These are phyloP conservation scores for Lasiurus cinereus DNA, from an alignment of 2,113 vertebrate genomes.

Conservation along the genomic window DNA sequence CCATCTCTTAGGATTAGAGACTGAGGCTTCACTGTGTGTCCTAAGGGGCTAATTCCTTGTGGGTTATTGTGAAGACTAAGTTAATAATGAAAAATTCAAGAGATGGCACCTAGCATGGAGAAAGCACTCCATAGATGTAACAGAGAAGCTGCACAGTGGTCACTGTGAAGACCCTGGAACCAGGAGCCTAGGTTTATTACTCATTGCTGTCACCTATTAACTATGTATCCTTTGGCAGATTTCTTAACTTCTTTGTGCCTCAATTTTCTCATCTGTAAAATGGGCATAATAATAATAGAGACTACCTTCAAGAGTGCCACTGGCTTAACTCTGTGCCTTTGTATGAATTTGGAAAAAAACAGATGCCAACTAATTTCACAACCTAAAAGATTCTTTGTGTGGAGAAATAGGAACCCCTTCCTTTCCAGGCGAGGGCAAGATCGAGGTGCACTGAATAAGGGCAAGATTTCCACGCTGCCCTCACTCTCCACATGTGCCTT, in stretches of 20 bases:
- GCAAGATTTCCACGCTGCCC: neutral
- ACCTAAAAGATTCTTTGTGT: neutral
- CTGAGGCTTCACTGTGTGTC: neutral
- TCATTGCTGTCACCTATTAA: neutral
- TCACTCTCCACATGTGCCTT: neutral
- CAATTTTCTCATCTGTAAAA: neutral
- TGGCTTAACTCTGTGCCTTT: neutral
- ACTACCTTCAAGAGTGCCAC: neutral
- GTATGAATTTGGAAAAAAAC: neutral
- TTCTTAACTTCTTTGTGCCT: constrained; percentile 12
- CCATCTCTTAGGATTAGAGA: neutral
- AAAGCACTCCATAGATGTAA: neutral
- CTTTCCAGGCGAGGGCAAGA: neutral
- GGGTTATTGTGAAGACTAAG: constrained; percentile 1
- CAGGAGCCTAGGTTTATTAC: neutral
- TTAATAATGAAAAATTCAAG: neutral
- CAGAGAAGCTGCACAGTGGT: neutral
- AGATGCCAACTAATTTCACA: neutral
- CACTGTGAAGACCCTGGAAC: neutral
- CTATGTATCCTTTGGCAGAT: neutral
- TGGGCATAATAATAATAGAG: neutral
- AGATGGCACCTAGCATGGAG: neutral
- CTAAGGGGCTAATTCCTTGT: neutral
- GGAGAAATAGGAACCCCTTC: neutral
- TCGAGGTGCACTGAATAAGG: neutral